phyloP scores from a whole-genome alignment of 2,888 invertebrate genomes.

The Macroteleia sp. region DNA sequence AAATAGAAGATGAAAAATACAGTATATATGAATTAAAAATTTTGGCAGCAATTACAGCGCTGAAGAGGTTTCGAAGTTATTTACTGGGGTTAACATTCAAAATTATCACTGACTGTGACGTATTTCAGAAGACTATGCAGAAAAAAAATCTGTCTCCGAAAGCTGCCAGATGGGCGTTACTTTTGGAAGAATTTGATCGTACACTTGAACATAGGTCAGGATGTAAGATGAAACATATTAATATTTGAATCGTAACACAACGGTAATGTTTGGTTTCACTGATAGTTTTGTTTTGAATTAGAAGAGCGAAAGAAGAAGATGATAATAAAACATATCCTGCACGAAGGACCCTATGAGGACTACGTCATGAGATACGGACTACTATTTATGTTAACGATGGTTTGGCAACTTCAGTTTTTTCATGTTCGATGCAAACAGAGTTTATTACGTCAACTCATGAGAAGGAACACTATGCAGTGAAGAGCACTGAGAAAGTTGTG shows the following conservation, averaged over 20 bases:
- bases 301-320: constrained; percentile 34
- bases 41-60: constrained; percentile 62
- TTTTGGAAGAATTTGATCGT: constrained; percentile 27
- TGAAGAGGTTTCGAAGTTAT: constrained; percentile 59
- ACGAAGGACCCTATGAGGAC: constrained; percentile 21
- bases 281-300: constrained; percentile 3
- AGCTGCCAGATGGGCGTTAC: too few species aligned
- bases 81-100: too few species aligned
- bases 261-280: background rate
- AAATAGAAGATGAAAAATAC: constrained; percentile 63
- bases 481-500: constrained; percentile 25
- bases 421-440: constrained; percentile 37
- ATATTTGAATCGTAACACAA: constrained; percentile 33
- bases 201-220: constrained; percentile 30
- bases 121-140: too few species aligned
- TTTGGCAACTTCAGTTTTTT: constrained; percentile 10
- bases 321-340: constrained; percentile 20
- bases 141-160: too few species aligned
- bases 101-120: too few species aligned
- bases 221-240: constrained; percentile 43
- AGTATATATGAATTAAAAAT: constrained; percentile 48
- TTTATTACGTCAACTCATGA: constrained; percentile 23
- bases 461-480: constrained; percentile 31
- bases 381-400: constrained; percentile 29
- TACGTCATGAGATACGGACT: constrained; percentile 18